phyloP scores from a whole-genome alignment of 1,140 invertebrate genomes.

The Kradibia gibbosae region DNA sequence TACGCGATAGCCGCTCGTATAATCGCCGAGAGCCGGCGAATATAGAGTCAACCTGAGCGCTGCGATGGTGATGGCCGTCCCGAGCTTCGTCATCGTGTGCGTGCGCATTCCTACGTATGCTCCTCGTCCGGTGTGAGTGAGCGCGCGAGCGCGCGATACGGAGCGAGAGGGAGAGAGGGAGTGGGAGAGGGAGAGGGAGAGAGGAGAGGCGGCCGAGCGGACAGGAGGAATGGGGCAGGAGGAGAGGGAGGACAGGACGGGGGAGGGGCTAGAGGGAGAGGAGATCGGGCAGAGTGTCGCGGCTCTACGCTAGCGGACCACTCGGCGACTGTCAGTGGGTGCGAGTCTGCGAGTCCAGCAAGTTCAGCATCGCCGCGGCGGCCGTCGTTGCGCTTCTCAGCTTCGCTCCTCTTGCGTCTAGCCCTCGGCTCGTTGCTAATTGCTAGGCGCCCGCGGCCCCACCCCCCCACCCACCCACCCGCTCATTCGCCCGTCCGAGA shows the following conservation, averaged over 20 bases:
- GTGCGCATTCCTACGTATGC: background rate
- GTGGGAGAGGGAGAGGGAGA: conserved; percentile 8
- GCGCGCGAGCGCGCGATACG: background rate
- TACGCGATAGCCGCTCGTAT: no score
- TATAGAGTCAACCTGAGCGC: background rate
- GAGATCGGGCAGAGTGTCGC: conserved; percentile 20
- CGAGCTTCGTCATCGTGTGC: conserved; percentile 1
- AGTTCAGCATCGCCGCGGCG: conserved; percentile 39
- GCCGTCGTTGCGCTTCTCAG: background rate
- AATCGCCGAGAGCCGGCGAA: background rate
- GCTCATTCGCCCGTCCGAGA: background rate
- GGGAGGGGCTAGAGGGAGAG: background rate
- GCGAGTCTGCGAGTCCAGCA: conserved; percentile 50
- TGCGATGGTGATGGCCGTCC: background rate
- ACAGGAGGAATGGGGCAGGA: background rate
- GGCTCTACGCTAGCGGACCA: conserved; percentile 13
- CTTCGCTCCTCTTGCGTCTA: background rate
- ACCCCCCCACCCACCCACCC: background rate
- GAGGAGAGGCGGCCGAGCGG: background rate
- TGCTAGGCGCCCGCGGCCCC: no score
- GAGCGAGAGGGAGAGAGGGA: background rate
- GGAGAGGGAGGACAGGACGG: background rate
- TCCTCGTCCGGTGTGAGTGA: background rate
- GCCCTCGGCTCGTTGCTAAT: background rate
- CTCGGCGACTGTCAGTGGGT: conserved; percentile 46